phyloP scores from a whole-genome alignment of 2,113 vertebrate genomes.

The Myxocyprinus asiaticus region DNA sequence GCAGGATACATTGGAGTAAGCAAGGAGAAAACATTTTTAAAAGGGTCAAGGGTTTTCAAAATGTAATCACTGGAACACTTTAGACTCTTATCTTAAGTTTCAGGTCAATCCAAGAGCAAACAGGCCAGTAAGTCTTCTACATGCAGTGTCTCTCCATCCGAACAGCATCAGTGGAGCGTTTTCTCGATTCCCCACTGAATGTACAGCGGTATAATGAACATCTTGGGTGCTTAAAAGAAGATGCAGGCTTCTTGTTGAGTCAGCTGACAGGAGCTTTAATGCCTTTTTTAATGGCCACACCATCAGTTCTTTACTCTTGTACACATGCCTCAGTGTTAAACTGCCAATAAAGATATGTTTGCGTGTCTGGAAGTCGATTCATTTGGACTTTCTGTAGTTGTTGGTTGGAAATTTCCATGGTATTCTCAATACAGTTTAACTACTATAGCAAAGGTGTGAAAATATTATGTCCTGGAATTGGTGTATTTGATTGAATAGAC shows the following conservation, averaged over 20 bases:
- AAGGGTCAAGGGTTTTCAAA: too few species aligned
- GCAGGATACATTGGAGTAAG: too few species aligned
- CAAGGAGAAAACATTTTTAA: too few species aligned
- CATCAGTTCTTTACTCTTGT: slow-evolving; percentile 51
- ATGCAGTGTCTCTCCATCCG: slow-evolving; percentile 7
- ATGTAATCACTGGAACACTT: too few species aligned
- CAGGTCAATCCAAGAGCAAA: too few species aligned
- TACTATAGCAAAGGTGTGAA: too few species aligned
- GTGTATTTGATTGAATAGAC: too few species aligned
- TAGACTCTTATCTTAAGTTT: too few species aligned
- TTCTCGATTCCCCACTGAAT: slow-evolving; percentile 68
- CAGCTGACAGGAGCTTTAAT: slow-evolving; percentile 83
- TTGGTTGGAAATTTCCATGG: too few species aligned
- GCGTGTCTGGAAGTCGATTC: neutral
- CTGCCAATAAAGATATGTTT: slow-evolving; percentile 73
- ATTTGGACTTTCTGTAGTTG: neutral
- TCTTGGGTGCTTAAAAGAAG: slow-evolving; percentile 79
- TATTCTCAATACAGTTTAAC: too few species aligned
- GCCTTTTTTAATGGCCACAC: slow-evolving; percentile 81
- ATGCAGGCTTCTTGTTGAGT: slow-evolving; percentile 81
- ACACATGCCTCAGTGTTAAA: slow-evolving; percentile 11
- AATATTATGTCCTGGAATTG: too few species aligned
- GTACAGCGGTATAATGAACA: slow-evolving; percentile 71
- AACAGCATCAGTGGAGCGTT: slow-evolving; percentile 63
- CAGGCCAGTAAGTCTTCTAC: too few species aligned